Percentiles rank a stretch among this genome's conserved stretches.
Evolutionary conservation across 2,113 vertebrate genomes (phyloP).

Genomic region (Callopanchax toddi): DNA sequence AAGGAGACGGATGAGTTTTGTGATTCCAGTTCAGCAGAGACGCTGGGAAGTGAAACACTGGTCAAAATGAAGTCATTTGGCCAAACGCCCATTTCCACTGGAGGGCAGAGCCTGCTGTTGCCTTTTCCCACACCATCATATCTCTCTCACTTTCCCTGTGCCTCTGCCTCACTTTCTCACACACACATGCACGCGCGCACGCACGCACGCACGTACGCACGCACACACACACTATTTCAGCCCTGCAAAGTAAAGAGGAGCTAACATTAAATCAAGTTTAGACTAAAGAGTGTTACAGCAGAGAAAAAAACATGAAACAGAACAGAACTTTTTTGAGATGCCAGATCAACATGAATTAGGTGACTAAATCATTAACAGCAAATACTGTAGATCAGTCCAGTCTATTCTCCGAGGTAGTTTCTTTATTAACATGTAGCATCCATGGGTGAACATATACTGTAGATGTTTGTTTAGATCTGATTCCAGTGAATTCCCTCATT

Average conservation of each 20-base stretch:
- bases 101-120: conserved; percentile 56
- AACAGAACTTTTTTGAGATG: too few species aligned
- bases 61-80: conserved; percentile 83
- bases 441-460: too few species aligned
- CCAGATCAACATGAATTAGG: too few species aligned
- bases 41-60: conserved; percentile 67
- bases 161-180: not conserved
- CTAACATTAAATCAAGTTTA: conserved; percentile 55
- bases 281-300: conserved; percentile 42
- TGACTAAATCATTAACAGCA: not conserved
- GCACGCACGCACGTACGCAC: too few species aligned
- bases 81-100: conserved; percentile 83
- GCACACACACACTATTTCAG: conserved; percentile 17
- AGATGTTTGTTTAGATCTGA: too few species aligned
- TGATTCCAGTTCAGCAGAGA: conserved; percentile 58
- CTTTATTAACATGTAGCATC: not conserved
- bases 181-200: conserved; percentile 15
- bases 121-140: conserved; percentile 65
- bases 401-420: not conserved
- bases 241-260: conserved; percentile 21
- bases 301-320: conserved; percentile 18
- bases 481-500: not conserved
- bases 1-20: conserved; percentile 52
- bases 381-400: not conserved
- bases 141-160: conserved; percentile 24